Percentiles rank a stretch among this genome's conserved stretches.
These are phyloP conservation scores for Drosophila ustulata DNA, from an alignment of 2,888 invertebrate species.

Conservation along the genomic window DNA sequence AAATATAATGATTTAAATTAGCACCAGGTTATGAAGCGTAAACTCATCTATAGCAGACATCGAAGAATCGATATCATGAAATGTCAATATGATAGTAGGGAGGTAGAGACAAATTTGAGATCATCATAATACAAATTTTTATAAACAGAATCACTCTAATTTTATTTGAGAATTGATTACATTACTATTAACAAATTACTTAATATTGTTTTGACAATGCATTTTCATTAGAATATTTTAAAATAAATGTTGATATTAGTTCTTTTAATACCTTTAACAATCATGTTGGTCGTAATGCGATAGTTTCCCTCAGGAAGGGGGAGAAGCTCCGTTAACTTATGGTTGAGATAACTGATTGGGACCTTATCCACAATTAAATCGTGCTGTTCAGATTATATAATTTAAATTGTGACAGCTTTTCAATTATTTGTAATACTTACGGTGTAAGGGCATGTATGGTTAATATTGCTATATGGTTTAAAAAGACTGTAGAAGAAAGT, in stretches of 20 bases:
- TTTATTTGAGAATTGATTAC: too few species aligned
- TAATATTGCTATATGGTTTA: constrained; percentile 23
- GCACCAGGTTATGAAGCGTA: too few species aligned
- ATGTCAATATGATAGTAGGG: too few species aligned
- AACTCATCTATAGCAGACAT: too few species aligned
- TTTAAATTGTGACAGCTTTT: not conserved
- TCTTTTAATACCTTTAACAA: not conserved
- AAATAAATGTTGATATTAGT: not conserved
- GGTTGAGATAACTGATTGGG: constrained; percentile 26
- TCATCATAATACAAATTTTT: too few species aligned
- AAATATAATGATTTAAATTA: too few species aligned
- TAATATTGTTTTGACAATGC: too few species aligned
- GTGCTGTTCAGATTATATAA: constrained; percentile 6
- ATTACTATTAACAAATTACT: too few species aligned
- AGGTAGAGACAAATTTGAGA: too few species aligned
- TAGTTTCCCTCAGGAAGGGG: constrained; percentile 43
- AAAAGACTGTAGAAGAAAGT: constrained; percentile 18
- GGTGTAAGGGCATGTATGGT: constrained; percentile 28
- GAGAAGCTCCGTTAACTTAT: constrained; percentile 8
- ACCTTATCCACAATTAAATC: constrained; percentile 41
- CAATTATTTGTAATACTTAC: not conserved
- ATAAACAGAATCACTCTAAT: too few species aligned
- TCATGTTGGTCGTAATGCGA: constrained; percentile 13
- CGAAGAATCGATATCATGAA: too few species aligned
- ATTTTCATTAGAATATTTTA: not conserved